These are phyloP conservation scores for Pilophorus perplexus DNA, from an alignment of 2,888 invertebrate genomes.

Conservation along the genomic window DNA sequence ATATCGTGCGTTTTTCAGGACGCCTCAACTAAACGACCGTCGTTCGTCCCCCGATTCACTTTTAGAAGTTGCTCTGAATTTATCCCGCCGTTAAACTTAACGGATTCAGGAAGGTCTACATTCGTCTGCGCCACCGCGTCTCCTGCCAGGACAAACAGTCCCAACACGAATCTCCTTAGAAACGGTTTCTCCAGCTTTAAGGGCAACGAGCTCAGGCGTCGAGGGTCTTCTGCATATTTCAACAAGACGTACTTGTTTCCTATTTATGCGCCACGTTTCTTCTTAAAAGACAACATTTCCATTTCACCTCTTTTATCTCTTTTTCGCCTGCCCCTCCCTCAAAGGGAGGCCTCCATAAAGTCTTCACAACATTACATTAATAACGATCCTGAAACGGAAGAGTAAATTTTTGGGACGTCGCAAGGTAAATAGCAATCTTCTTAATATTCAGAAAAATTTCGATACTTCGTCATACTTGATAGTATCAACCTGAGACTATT, in stretches of 20 bases:
- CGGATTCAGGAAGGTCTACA: background rate
- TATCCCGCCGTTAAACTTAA: constrained; percentile 24
- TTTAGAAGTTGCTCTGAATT: constrained; percentile 15
- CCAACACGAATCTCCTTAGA: constrained; percentile 6
- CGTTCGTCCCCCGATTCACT: background rate
- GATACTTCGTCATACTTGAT: too few species aligned
- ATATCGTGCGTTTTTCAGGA: too few species aligned
- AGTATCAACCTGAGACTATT: too few species aligned
- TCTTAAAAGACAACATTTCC: constrained; percentile 18
- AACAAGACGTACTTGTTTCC: constrained; percentile 8
- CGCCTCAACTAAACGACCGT: too few species aligned
- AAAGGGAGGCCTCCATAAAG: too few species aligned
- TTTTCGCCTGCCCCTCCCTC: background rate
- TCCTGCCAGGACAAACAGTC: too few species aligned
- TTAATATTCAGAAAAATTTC: too few species aligned
- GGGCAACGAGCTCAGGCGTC: too few species aligned
- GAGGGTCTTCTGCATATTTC: constrained; percentile 32
- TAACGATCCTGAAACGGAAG: background rate
- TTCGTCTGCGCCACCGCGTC: too few species aligned
- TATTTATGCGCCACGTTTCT: constrained; percentile 16
- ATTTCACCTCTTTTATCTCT: constrained; percentile 3
- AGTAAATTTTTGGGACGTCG: too few species aligned
- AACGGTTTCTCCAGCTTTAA: background rate
- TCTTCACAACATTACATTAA: too few species aligned
- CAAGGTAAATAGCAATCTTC: too few species aligned